phyloP scores from a whole-genome alignment of 2,113 vertebrate genomes.

The Sylvicapra grimmia region DNA sequence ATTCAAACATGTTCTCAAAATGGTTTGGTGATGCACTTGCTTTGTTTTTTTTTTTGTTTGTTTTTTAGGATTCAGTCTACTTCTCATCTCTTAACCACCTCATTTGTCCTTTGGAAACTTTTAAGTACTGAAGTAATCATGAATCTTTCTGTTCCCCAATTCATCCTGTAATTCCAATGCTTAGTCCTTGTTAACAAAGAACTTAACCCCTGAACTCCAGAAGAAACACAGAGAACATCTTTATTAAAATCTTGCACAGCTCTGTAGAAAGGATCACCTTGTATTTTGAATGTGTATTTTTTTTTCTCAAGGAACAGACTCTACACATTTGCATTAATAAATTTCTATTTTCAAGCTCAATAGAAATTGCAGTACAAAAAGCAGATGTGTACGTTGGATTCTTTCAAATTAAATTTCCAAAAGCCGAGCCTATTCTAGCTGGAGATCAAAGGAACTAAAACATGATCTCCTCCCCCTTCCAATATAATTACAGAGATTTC shows the following conservation, averaged over 20 bases:
- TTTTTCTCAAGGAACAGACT: slow-evolving; percentile 4
- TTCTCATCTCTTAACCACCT: background rate
- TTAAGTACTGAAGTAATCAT: background rate
- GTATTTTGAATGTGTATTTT: background rate
- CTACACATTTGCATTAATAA: slow-evolving; percentile 56
- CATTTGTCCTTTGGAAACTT: slow-evolving; percentile 25
- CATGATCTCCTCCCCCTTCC: slow-evolving; percentile 63
- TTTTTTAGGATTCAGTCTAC: background rate
- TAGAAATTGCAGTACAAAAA: slow-evolving; percentile 59
- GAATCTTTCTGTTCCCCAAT: background rate
- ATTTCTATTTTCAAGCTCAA: slow-evolving; percentile 67
- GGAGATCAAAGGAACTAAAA: slow-evolving; percentile 70
- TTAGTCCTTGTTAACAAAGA: slow-evolving; percentile 6
- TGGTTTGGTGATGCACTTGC: background rate
- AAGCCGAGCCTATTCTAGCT: slow-evolving; percentile 65
- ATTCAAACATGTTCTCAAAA: slow-evolving; percentile 31
- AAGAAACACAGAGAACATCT: background rate
- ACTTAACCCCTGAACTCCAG: background rate
- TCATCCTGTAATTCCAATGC: background rate
- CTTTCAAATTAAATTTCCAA: slow-evolving; percentile 74
- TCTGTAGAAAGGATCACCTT: slow-evolving; percentile 31
- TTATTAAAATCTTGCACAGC: background rate
- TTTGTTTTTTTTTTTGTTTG: background rate
- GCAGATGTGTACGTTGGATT: slow-evolving; percentile 66
- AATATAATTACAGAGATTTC: slow-evolving; percentile 64